Conservation (phyloP, 2,888 invertebrate genomes). For the Hypsopygia costalis region DNA sequence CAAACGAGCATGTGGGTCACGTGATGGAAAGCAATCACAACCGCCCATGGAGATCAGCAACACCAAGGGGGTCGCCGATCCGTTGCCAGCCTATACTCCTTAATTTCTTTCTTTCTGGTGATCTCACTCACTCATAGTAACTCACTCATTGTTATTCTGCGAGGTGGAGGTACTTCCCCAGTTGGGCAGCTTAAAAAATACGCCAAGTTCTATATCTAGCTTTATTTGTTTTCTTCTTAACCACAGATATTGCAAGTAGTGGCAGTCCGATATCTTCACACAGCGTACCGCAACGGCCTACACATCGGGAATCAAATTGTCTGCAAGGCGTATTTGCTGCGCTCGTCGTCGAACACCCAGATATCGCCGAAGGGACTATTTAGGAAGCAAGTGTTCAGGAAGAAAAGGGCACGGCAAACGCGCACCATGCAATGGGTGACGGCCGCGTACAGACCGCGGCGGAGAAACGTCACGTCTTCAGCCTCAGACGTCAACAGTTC, state of each 20-base stretch:
- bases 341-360: conserved; percentile 51
- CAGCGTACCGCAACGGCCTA: conserved; percentile 63
- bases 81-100: no score
- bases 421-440: conserved; percentile 64
- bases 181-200: no score
- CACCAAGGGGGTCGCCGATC: no score
- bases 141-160: no score
- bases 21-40: no score
- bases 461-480: conserved; percentile 37
- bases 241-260: conserved; percentile 60
- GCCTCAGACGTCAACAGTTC: conserved; percentile 56
- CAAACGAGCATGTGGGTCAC: no score
- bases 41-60: no score
- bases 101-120: no score
- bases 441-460: conserved; percentile 35
- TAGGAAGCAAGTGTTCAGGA: conserved; percentile 37
- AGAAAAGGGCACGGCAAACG: conserved; percentile 37
- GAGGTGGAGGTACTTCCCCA: no score
- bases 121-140: no score
- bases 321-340: conserved; percentile 60
- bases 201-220: no score
- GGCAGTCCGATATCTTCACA: conserved; percentile 65
- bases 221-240: no score
- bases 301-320: conserved; percentile 59
- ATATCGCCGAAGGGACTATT: conserved; percentile 18